A percentile compares a stretch with the other conserved stretches of the same genome.
Evolutionary conservation across 2,113 vertebrate genomes (phyloP).

Genomic region (Chaetodon auriga): DNA sequence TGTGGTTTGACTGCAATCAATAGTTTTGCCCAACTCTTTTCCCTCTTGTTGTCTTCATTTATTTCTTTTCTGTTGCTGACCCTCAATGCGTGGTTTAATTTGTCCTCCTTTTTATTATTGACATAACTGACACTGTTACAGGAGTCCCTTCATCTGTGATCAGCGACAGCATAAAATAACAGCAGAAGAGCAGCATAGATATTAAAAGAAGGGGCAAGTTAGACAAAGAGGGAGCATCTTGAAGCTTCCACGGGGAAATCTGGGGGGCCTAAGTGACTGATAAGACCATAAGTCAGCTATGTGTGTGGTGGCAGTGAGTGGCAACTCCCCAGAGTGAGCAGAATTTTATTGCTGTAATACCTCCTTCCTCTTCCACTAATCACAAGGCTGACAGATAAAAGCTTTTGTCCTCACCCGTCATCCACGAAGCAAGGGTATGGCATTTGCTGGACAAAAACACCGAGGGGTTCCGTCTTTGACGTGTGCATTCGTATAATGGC

Average conservation of each 20-base stretch:
- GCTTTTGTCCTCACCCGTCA: slow-evolving; percentile 89
- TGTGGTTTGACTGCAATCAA: slow-evolving; percentile 71
- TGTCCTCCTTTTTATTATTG: slow-evolving; percentile 38
- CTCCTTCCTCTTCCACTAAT: slow-evolving; percentile 39
- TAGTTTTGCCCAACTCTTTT: slow-evolving; percentile 35
- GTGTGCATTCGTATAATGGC: slow-evolving; percentile 90
- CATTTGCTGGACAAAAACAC: slow-evolving; percentile 96
- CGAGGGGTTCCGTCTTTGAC: slow-evolving; percentile 85
- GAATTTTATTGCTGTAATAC: slow-evolving; percentile 51
- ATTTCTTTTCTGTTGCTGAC: slow-evolving; percentile 12
- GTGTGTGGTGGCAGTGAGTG: slow-evolving; percentile 36
- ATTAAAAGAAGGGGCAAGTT: slow-evolving; percentile 21
- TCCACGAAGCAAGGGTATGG: slow-evolving; percentile 96
- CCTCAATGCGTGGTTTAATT: slow-evolving; percentile 37
- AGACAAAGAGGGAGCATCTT: slow-evolving; percentile 29
- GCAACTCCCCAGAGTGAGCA: slow-evolving; percentile 41
- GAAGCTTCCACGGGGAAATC: slow-evolving; percentile 60
- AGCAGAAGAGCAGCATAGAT: not conserved
- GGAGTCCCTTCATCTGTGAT: slow-evolving; percentile 5
- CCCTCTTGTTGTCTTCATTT: not conserved
- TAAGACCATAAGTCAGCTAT: slow-evolving; percentile 43
- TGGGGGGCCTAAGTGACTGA: slow-evolving; percentile 47
- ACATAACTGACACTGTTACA: slow-evolving; percentile 18
- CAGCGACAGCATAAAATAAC: not conserved
- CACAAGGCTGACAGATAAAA: slow-evolving; percentile 35